Evolutionary conservation across 2,113 vertebrate species (phyloP).

Genomic region (Sclerurus mexicanus): DNA sequence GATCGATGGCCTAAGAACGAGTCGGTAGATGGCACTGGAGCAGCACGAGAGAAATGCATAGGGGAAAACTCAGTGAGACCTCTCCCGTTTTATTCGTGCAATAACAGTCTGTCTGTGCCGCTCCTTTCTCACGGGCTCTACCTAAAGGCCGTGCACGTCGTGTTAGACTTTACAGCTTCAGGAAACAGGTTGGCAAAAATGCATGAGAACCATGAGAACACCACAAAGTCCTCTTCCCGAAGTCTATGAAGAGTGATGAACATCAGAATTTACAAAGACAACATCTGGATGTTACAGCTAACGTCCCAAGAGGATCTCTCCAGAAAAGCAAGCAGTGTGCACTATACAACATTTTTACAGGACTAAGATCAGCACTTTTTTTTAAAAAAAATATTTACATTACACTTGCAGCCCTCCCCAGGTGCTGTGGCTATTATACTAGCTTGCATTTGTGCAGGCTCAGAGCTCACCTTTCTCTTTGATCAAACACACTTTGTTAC

Average conservation of each 20-base stretch:
- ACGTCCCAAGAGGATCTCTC: not conserved
- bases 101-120: not conserved
- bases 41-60: not conserved
- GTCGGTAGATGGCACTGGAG: constrained; percentile 39
- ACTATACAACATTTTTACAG: not conserved
- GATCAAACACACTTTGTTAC: not conserved
- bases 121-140: not conserved
- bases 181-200: not conserved
- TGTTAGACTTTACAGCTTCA: not conserved
- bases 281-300: not conserved
- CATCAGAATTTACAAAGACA: not conserved
- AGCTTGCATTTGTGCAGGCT: not conserved
- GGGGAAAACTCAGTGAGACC: not conserved
- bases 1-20: not conserved
- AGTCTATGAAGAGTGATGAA: not conserved
- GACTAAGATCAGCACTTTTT: not conserved
- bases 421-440: not conserved
- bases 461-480: not conserved
- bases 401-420: not conserved
- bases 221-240: not conserved
- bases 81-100: not conserved
- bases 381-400: not conserved
- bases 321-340: not conserved
- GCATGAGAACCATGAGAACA: not conserved
- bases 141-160: not conserved